Conservation (phyloP, 2,888 invertebrate genomes). For the Myathropa florea region DNA sequence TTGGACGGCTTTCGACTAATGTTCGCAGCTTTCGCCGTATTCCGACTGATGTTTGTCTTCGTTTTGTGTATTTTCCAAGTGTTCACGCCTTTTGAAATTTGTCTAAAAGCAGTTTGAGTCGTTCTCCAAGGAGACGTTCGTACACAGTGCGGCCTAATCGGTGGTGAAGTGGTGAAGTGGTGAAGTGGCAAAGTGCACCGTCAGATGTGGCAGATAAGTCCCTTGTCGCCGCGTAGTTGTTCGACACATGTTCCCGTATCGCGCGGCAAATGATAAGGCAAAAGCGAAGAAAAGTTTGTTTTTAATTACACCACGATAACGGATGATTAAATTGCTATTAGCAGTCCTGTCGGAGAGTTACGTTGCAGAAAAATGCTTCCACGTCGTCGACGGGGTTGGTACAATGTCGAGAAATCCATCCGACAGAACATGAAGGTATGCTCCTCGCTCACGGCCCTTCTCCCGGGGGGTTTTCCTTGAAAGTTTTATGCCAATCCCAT, state of each 20-base stretch:
- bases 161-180: constrained; percentile 32
- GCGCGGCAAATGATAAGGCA: constrained; percentile 18
- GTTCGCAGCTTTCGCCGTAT: neutral
- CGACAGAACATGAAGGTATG: constrained; percentile 79
- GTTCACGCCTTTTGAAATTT: constrained; percentile 5
- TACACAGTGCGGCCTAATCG: constrained; percentile 20
- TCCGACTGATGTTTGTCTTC: neutral
- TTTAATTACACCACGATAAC: constrained; percentile 42
- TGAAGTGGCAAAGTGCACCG: neutral
- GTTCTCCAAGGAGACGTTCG: neutral
- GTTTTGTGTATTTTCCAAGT: neutral
- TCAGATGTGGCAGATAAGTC: constrained; percentile 29
- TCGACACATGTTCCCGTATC: neutral
- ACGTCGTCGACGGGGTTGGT: constrained; percentile 79
- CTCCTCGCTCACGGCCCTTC: neutral
- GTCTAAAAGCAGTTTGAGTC: constrained; percentile 11
- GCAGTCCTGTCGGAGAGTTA: neutral
- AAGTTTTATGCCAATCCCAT: too few relatives aligned
- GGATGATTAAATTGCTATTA: constrained; percentile 50
- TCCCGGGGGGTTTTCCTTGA: too few relatives aligned
- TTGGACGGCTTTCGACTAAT: neutral
- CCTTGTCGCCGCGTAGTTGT: neutral
- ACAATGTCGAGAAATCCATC: constrained; percentile 79
- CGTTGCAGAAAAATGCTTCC: constrained; percentile 74
- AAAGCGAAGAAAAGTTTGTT: neutral